These are phyloP conservation scores for Molothrus ater DNA, from an alignment of 2,797 vertebrate genomes.

Conservation along the genomic window DNA sequence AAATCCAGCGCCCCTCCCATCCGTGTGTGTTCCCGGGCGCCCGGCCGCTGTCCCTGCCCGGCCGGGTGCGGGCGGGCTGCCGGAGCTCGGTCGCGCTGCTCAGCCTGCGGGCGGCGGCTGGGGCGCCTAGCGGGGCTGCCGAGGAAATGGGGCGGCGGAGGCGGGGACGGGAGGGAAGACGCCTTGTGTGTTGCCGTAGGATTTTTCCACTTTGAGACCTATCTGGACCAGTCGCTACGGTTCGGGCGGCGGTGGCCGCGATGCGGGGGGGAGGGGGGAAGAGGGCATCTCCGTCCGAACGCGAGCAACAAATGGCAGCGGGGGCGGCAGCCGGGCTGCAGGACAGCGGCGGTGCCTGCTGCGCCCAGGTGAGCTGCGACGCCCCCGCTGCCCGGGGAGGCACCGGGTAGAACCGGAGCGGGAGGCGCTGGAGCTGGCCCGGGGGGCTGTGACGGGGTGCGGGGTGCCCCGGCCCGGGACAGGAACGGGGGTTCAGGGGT, in stretches of 20 bases:
- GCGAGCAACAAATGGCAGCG: constrained; percentile 37
- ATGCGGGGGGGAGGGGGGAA: neutral
- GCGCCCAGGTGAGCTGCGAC: constrained; percentile 41
- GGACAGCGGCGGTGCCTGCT: neutral
- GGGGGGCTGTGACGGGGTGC: no score
- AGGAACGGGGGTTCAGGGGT: neutral
- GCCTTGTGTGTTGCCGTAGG: neutral
- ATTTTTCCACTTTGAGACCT: constrained; percentile 44
- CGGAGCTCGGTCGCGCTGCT: neutral
- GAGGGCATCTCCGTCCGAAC: neutral
- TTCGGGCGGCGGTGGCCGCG: neutral
- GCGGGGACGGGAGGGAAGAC: neutral
- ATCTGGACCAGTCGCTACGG: neutral
- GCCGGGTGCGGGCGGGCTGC: neutral
- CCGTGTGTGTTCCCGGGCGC: neutral
- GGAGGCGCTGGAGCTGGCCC: neutral
- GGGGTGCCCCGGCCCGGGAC: neutral
- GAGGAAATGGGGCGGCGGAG: neutral
- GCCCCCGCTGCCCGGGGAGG: neutral
- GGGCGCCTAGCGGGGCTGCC: neutral
- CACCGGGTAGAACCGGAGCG: neutral
- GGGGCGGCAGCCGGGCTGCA: neutral
- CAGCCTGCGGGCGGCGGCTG: neutral
- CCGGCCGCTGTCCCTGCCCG: neutral
- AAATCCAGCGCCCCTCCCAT: neutral